These are phyloP conservation scores for Sternotherus odoratus DNA, from an alignment of 2,797 vertebrate genomes.

Conservation along the genomic window DNA sequence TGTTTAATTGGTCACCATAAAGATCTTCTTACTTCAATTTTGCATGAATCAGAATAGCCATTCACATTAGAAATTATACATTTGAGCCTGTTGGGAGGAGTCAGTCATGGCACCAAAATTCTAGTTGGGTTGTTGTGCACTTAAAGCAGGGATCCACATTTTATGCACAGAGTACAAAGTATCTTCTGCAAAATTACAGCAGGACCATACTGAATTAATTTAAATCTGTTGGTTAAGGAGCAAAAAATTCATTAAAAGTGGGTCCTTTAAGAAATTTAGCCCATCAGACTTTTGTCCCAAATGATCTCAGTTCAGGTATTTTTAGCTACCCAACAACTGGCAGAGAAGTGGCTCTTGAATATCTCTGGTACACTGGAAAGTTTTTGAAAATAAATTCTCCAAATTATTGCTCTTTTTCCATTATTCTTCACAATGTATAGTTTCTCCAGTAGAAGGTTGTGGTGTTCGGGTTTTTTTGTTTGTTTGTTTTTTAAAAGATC, in stretches of 20 bases:
- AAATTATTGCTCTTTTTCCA: not conserved
- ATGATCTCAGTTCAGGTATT: not conserved
- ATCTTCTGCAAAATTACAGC: not conserved
- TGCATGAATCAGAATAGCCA: not conserved
- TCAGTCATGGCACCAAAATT: not conserved
- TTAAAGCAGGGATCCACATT: not conserved
- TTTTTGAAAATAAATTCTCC: not conserved
- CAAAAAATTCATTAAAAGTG: not conserved
- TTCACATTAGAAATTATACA: not conserved
- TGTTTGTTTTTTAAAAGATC: not conserved
- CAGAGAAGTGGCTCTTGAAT: not conserved
- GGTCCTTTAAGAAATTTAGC: too few species aligned
- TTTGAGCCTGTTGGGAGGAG: not conserved
- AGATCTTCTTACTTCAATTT: not conserved
- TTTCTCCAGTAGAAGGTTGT: not conserved
- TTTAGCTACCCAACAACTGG: not conserved
- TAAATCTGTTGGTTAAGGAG: not conserved
- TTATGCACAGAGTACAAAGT: not conserved
- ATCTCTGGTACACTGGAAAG: not conserved
- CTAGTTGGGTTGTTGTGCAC: not conserved
- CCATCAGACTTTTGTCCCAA: not conserved
- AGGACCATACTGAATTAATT: not conserved
- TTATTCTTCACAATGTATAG: not conserved
- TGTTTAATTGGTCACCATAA: too few species aligned
- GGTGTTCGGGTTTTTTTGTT: too few species aligned